Evolutionary conservation across 1,140 invertebrate genomes (phyloP).

Genomic region (Temnothorax longispinosus): DNA sequence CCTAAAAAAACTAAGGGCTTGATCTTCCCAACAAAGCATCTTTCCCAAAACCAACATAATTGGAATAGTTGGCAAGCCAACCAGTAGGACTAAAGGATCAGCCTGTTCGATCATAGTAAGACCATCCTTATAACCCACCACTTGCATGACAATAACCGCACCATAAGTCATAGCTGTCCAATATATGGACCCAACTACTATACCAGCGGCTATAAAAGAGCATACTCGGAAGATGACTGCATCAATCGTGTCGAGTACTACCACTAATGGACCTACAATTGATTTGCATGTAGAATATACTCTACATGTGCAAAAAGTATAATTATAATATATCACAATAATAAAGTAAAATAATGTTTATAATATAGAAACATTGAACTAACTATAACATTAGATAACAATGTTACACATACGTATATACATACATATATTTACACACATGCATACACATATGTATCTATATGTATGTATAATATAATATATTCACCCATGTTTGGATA

Average conservation of each 20-base stretch:
- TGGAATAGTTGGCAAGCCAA: conserved; percentile 97
- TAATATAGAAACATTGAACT: not conserved
- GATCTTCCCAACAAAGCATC: conserved; percentile 98
- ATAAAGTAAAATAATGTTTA: not conserved
- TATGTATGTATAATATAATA: not conserved
- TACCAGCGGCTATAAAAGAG: conserved; percentile 96
- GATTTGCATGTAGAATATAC: not conserved
- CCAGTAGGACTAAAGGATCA: conserved; percentile 95
- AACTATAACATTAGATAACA: no score
- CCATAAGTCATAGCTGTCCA: conserved; percentile 99
- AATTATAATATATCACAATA: not conserved
- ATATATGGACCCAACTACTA: conserved; percentile 96
- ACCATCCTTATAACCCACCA: conserved; percentile 96
- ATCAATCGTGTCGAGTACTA: conserved; percentile 95
- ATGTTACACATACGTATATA: not conserved
- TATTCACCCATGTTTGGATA: conserved; percentile 94
- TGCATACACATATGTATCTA: not conserved
- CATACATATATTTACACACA: no score
- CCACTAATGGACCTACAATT: conserved; percentile 89
- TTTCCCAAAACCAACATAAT: conserved; percentile 95
- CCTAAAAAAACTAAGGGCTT: conserved; percentile 92
- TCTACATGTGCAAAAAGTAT: no score
- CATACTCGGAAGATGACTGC: conserved; percentile 95
- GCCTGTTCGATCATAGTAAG: conserved; percentile 97
- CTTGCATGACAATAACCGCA: conserved; percentile 98